phyloP scores from a whole-genome alignment of 2,797 vertebrate species.

The Darevskia mixta region DNA sequence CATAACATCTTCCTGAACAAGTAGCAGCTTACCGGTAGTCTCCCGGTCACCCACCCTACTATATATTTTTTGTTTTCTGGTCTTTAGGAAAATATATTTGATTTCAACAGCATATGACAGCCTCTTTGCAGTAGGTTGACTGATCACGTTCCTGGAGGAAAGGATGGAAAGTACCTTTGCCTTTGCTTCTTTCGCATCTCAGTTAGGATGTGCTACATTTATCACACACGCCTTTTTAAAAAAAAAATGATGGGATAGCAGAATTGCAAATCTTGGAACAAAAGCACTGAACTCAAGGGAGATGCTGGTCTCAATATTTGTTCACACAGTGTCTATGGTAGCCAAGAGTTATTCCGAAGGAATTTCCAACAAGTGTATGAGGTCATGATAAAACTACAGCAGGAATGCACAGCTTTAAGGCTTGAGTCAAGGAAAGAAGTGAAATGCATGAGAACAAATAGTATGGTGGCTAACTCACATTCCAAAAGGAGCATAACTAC shows the following conservation, averaged over 20 bases:
- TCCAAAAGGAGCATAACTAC: neutral
- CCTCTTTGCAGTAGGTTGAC: constrained; percentile 19
- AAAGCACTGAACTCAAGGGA: neutral
- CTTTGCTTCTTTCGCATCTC: constrained; percentile 1
- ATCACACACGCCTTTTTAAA: neutral
- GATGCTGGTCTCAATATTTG: constrained; percentile 26
- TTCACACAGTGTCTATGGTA: constrained; percentile 9
- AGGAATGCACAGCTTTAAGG: neutral
- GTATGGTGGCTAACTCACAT: constrained; percentile 29
- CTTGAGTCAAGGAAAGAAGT: neutral
- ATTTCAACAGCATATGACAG: neutral
- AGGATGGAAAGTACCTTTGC: neutral
- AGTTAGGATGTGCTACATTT: constrained; percentile 19
- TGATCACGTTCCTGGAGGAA: constrained; percentile 12
- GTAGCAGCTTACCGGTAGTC: constrained; percentile 21
- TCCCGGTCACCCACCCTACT: constrained; percentile 22
- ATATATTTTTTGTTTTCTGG: constrained; percentile 38
- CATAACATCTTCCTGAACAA: constrained; percentile 50
- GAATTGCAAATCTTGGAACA: constrained; percentile 30
- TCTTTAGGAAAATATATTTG: constrained; percentile 39
- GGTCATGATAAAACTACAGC: constrained; percentile 30
- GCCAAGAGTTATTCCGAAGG: neutral
- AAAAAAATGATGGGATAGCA: neutral
- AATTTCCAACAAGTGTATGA: constrained; percentile 41
- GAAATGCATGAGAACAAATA: neutral